Evolutionary conservation across 2,797 vertebrate genomes (phyloP).

Genomic region (Adrianichthys oophorus): DNA sequence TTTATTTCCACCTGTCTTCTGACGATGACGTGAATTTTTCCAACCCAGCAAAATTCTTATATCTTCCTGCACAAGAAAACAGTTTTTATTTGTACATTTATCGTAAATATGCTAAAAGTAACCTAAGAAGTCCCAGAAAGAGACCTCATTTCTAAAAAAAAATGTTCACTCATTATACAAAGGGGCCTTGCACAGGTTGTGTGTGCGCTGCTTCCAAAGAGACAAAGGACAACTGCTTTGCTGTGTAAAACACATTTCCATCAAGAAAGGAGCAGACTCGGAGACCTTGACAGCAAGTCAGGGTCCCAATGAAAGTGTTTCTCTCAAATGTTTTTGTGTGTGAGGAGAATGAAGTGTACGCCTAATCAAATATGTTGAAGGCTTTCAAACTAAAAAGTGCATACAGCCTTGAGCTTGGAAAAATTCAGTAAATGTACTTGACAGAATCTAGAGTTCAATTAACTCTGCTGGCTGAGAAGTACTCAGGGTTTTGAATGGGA

Average conservation of each 20-base stretch:
- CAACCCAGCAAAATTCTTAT: no score
- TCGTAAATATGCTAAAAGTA: background rate
- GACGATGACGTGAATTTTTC: no score
- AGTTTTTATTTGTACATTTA: constrained; percentile 27
- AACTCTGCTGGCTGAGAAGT: background rate
- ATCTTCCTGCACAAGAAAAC: background rate
- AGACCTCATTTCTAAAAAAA: constrained; percentile 32
- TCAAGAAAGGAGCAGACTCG: constrained; percentile 21
- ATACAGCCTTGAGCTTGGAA: constrained; percentile 26
- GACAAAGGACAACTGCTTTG: constrained; percentile 20
- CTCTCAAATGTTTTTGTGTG: constrained; percentile 9
- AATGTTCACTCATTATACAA: constrained; percentile 10
- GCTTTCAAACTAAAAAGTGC: constrained; percentile 13
- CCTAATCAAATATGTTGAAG: constrained; percentile 10
- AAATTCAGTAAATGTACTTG: constrained; percentile 11
- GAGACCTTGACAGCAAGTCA: constrained; percentile 38
- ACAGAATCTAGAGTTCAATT: background rate
- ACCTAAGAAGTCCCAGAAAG: background rate
- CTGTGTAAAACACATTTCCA: constrained; percentile 34
- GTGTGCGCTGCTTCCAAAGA: constrained; percentile 1
- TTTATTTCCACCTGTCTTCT: no score
- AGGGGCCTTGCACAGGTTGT: constrained; percentile 3
- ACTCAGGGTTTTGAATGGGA: constrained; percentile 18
- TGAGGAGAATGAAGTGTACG: constrained; percentile 5
- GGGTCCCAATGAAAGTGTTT: constrained; percentile 30